A percentile compares a stretch with the other conserved stretches of the same genome.
Conservation (phyloP, 2,888 invertebrate species). For the Choristoneura rosaceana region DNA sequence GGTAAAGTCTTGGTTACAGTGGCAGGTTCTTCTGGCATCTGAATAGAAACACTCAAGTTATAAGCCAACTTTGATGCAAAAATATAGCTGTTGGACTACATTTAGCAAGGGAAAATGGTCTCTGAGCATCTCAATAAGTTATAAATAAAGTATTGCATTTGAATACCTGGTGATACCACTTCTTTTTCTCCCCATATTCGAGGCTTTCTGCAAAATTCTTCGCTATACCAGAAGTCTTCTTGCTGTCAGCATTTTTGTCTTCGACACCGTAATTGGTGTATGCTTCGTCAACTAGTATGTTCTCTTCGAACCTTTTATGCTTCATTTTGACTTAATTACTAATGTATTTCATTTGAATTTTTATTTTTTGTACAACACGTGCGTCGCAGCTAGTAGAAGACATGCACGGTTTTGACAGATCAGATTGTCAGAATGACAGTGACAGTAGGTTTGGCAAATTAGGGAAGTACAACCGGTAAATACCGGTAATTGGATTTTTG, state of each 20-base stretch:
- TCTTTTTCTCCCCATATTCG: slow-evolving; percentile 83
- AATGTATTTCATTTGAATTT: slow-evolving; percentile 29
- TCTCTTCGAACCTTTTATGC: slow-evolving; percentile 82
- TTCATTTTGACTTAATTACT: slow-evolving; percentile 67
- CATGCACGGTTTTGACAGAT: slow-evolving; percentile 44
- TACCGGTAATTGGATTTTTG: background rate
- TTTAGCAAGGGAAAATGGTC: background rate
- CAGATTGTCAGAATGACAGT: slow-evolving; percentile 12
- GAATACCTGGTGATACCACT: slow-evolving; percentile 88
- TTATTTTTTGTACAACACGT: slow-evolving; percentile 55
- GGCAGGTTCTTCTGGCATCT: slow-evolving; percentile 82
- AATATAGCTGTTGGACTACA: background rate
- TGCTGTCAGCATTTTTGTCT: slow-evolving; percentile 78
- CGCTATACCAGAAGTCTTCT: slow-evolving; percentile 77
- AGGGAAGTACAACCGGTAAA: slow-evolving; percentile 7
- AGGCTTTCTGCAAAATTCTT: slow-evolving; percentile 80
- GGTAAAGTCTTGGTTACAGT: slow-evolving; percentile 68
- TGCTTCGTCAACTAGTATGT: slow-evolving; percentile 79
- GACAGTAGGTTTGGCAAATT: slow-evolving; percentile 5
- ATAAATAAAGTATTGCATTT: background rate
- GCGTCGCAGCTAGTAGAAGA: slow-evolving; percentile 44
- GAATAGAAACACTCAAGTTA: slow-evolving; percentile 38
- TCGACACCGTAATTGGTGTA: slow-evolving; percentile 75
- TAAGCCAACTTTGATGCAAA: background rate
- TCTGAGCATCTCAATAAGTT: background rate